Evolutionary conservation across 1,140 invertebrate species (phyloP).

Genomic region (Triops longicaudatus): DNA sequence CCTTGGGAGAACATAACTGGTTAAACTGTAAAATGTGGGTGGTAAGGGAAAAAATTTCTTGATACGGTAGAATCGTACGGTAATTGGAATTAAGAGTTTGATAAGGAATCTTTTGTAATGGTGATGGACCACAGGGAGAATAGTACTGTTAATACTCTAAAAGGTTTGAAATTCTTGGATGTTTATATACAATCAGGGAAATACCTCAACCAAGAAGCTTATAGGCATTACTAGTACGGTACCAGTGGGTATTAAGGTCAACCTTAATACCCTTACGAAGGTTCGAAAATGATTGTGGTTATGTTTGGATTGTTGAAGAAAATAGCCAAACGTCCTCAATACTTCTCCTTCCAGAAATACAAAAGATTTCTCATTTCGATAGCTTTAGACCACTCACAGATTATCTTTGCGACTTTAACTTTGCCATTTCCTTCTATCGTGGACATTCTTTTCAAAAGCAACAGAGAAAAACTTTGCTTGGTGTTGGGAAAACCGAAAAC

Average conservation of each 20-base stretch:
- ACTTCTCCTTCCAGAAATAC: too few species aligned
- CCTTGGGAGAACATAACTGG: too few species aligned
- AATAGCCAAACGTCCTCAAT: background rate
- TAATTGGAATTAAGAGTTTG: background rate
- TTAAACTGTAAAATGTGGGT: too few species aligned
- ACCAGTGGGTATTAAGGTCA: background rate
- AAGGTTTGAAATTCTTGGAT: background rate
- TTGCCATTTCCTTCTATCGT: too few species aligned
- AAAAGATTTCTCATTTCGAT: too few species aligned
- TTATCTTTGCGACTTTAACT: too few species aligned
- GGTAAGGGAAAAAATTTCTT: too few species aligned
- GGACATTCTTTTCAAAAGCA: too few species aligned
- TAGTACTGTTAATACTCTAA: background rate
- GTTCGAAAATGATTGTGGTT: background rate
- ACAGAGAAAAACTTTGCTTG: too few species aligned
- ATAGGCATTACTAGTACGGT: background rate
- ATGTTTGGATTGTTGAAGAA: background rate
- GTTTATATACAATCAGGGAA: background rate
- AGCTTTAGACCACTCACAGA: too few species aligned
- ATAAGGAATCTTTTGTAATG: background rate
- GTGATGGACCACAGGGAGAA: background rate
- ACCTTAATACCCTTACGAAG: background rate
- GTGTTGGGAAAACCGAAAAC: too few species aligned
- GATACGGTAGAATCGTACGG: background rate
- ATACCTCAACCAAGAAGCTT: background rate